phyloP scores from a whole-genome alignment of 37 sponge, comb jelly and placozoan species.

The Beroe ovata region DNA sequence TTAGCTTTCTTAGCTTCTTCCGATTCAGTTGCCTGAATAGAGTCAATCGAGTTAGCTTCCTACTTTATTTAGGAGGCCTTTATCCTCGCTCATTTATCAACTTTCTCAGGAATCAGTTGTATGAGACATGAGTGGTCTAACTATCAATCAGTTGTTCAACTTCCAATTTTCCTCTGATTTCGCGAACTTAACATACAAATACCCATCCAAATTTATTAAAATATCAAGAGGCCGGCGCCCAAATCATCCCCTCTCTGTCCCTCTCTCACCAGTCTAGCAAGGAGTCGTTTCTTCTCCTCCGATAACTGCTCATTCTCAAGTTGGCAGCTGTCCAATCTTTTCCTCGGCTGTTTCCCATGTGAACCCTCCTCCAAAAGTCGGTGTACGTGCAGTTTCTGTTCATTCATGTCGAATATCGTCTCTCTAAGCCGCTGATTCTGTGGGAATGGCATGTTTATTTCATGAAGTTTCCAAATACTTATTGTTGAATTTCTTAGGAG shows the following conservation, averaged over 20 bases:
- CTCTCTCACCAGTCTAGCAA: constrained; percentile 35
- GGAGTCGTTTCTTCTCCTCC: constrained; percentile 59
- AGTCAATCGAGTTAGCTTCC: too few relatives aligned
- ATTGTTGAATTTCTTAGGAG: too few relatives aligned
- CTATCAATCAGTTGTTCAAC: neutral
- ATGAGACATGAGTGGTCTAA: too few relatives aligned
- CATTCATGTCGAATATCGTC: constrained; percentile 54
- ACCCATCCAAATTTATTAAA: too few relatives aligned
- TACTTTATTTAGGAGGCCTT: too few relatives aligned
- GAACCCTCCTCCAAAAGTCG: constrained; percentile 21
- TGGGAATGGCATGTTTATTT: neutral
- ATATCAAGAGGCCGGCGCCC: too few relatives aligned
- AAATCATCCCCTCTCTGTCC: too few relatives aligned
- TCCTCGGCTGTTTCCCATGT: constrained; percentile 8
- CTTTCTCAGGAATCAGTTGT: too few relatives aligned
- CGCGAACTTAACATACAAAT: too few relatives aligned
- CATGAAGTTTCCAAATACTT: too few relatives aligned
- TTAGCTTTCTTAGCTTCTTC: constrained; percentile 9
- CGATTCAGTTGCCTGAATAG: neutral
- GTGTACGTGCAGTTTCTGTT: constrained; percentile 40
- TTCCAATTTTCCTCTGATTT: too few relatives aligned
- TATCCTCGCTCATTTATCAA: too few relatives aligned
- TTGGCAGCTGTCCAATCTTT: constrained; percentile 56
- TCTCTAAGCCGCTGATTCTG: constrained; percentile 59
- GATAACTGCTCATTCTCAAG: constrained; percentile 46